phyloP scores from a whole-genome alignment of 2,113 vertebrate species.

The Menidia beryllina region DNA sequence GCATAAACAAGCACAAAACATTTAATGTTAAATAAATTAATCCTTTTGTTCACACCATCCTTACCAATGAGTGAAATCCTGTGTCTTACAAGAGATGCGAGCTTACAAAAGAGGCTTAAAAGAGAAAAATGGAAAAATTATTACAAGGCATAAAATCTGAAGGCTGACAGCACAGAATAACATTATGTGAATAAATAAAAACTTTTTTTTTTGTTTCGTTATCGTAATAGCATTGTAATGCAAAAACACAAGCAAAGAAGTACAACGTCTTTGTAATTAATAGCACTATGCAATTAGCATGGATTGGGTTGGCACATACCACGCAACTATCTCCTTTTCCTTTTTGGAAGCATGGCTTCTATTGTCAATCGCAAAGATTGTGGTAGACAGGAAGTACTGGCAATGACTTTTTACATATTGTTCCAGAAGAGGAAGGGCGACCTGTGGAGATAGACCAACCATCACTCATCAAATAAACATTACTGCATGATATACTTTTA shows the following conservation, averaged over 20 bases:
- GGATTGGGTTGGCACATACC: constrained; percentile 77
- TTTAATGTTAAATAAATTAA: neutral
- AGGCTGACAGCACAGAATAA: constrained; percentile 2
- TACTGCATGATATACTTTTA: neutral
- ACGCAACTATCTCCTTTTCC: constrained; percentile 95
- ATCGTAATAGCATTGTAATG: too few species aligned
- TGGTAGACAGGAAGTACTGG: constrained; percentile 89
- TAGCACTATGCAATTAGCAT: neutral
- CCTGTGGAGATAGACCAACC: constrained; percentile 77
- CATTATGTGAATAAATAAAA: too few species aligned
- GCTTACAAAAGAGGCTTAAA: constrained; percentile 81
- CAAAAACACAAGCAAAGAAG: neutral
- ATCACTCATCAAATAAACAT: neutral
- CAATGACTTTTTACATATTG: constrained; percentile 93
- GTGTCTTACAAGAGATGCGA: constrained; percentile 74
- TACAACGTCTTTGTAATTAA: too few species aligned
- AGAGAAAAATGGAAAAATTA: constrained; percentile 13
- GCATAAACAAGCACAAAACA: constrained; percentile 5
- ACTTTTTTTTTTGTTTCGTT: too few species aligned
- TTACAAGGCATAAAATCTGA: constrained; percentile 15
- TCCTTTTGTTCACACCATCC: constrained; percentile 26
- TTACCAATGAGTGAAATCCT: constrained; percentile 78
- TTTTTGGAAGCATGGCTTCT: constrained; percentile 90
- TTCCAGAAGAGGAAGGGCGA: constrained; percentile 92
- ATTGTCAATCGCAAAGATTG: constrained; percentile 83